Percentiles rank a stretch among this genome's conserved stretches.
phyloP scores from a whole-genome alignment of 2,888 invertebrate genomes.

The Ormyrus pomaceus region DNA sequence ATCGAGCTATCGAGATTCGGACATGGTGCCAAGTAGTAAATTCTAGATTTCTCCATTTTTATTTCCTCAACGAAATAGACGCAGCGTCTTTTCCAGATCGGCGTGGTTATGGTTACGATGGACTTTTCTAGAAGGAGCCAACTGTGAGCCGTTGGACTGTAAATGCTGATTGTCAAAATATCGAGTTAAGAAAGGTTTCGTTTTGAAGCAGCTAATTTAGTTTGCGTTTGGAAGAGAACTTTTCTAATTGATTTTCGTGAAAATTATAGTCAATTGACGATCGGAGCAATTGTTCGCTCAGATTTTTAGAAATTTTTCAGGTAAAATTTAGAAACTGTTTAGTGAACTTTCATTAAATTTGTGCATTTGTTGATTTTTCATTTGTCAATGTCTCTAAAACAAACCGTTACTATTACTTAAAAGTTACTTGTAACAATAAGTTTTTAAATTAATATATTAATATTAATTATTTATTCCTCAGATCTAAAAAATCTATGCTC shows the following conservation, averaged over 20 bases:
- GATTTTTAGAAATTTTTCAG: not conserved
- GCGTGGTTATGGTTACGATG: not conserved
- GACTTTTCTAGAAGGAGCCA: not conserved
- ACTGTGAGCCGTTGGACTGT: not conserved
- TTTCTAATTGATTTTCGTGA: no score
- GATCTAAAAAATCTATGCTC: slow-evolving; percentile 30
- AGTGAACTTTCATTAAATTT: slow-evolving; percentile 16
- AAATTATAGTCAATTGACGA: no score
- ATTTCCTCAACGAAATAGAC: not conserved
- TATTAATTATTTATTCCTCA: slow-evolving; percentile 7
- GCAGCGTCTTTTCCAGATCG: not conserved
- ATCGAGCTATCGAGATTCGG: slow-evolving; percentile 70
- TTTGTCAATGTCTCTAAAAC: not conserved
- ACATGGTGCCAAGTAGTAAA: slow-evolving; percentile 65
- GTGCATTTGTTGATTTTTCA: slow-evolving; percentile 12
- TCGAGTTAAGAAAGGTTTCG: slow-evolving; percentile 6
- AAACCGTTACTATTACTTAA: not conserved
- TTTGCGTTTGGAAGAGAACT: no score
- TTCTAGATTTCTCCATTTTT: slow-evolving; percentile 10
- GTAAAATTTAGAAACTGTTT: slow-evolving; percentile 4
- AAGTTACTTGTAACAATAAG: no score
- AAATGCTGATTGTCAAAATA: slow-evolving; percentile 40
- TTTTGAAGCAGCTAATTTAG: no score
- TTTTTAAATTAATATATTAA: not conserved
- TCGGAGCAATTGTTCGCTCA: no score